These are phyloP conservation scores for Pteromalus puparum DNA, from an alignment of 1,140 invertebrate species.

Conservation along the genomic window DNA sequence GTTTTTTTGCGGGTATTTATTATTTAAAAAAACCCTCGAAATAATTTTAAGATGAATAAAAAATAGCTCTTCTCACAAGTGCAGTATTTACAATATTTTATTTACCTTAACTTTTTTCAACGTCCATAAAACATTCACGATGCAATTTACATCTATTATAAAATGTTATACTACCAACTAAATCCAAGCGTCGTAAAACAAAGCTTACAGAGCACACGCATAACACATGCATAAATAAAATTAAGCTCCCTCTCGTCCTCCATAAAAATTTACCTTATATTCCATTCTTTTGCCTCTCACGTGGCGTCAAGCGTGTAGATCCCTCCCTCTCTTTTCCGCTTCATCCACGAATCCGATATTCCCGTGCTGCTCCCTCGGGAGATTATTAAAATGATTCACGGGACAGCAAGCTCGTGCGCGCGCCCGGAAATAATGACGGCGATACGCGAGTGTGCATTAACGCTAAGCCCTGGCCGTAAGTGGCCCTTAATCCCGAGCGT, in stretches of 20 bases:
- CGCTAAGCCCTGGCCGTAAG: not conserved
- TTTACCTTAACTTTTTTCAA: too few relatives aligned
- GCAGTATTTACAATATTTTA: too few relatives aligned
- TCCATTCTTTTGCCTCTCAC: not conserved
- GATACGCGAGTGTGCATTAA: constrained; percentile 8
- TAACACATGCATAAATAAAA: not conserved
- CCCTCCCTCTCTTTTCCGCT: not conserved
- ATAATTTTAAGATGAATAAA: too few relatives aligned
- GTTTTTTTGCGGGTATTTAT: too few relatives aligned
- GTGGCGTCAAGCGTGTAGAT: not conserved
- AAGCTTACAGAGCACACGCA: not conserved
- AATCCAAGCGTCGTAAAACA: too few relatives aligned
- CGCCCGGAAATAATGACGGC: constrained; percentile 8
- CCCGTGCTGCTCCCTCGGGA: not conserved
- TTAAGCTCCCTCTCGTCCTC: not conserved
- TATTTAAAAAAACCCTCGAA: too few relatives aligned
- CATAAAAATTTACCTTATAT: not conserved
- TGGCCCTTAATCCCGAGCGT: constrained; percentile 26
- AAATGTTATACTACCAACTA: too few relatives aligned
- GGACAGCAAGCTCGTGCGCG: not conserved
- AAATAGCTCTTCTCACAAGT: too few relatives aligned
- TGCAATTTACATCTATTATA: too few relatives aligned
- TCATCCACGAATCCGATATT: not conserved
- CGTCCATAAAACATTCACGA: too few relatives aligned
- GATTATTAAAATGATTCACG: constrained; percentile 45